phyloP scores from a whole-genome alignment of 2,797 vertebrate species.

The Myripristis murdjan region DNA sequence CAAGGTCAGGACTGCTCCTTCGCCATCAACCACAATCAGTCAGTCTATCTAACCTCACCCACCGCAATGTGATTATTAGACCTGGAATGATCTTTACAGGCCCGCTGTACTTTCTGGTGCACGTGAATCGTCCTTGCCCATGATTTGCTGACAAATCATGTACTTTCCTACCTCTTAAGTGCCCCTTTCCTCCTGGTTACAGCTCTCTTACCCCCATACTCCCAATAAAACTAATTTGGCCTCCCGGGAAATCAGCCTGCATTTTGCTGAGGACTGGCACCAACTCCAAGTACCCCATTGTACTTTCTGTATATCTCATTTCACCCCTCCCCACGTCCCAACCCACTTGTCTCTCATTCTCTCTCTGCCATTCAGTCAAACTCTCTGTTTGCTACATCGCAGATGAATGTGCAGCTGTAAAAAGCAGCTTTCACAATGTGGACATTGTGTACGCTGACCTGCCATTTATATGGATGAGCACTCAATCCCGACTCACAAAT shows the following conservation, averaged over 20 bases:
- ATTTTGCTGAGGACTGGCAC: conserved; percentile 62
- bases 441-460: conserved; percentile 50
- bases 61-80: conserved; percentile 50
- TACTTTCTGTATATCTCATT: conserved; percentile 46
- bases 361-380: conserved; percentile 34
- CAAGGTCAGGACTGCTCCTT: conserved; percentile 41
- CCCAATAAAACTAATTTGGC: conserved; percentile 77
- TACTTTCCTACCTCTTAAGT: conserved; percentile 53
- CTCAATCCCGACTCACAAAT: conserved; percentile 54
- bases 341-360: conserved; percentile 25
- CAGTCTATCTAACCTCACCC: conserved; percentile 39
- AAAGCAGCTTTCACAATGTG: conserved; percentile 41
- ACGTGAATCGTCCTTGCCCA: conserved; percentile 39
- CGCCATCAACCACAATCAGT: conserved; percentile 39
- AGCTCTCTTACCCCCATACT: conserved; percentile 50
- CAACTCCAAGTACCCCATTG: conserved; percentile 64
- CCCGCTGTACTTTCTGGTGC: conserved; percentile 54
- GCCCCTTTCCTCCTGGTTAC: conserved; percentile 45
- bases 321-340: neutral
- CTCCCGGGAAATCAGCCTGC: conserved; percentile 69
- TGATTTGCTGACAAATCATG: conserved; percentile 77
- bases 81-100: conserved; percentile 49
- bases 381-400: conserved; percentile 22
- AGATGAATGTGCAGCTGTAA: conserved; percentile 60
- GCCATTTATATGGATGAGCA: conserved; percentile 52